These are phyloP conservation scores for Oxyruncus cristatus DNA, from an alignment of 2,113 vertebrate genomes.

Conservation along the genomic window DNA sequence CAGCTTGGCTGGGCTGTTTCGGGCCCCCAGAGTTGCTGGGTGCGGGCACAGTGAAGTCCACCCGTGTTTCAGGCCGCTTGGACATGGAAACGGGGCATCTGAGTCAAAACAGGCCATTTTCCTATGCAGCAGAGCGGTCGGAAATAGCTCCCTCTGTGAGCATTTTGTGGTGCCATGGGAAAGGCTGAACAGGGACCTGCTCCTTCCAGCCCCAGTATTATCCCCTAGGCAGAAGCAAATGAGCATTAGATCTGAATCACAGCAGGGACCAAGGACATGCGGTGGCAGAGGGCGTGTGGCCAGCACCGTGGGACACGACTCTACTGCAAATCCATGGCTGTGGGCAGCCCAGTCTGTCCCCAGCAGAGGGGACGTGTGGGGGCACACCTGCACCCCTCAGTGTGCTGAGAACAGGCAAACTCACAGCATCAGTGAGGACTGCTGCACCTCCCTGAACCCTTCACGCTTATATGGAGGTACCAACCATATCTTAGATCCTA, in stretches of 20 bases:
- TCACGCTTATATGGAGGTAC: rapidly evolving
- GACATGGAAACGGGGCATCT: background rate
- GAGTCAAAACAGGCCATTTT: background rate
- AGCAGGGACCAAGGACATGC: rapidly evolving
- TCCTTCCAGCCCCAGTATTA: background rate
- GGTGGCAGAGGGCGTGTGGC: rapidly evolving
- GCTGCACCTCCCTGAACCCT: background rate
- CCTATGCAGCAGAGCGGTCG: background rate
- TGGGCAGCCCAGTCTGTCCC: background rate
- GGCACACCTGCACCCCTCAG: rapidly evolving
- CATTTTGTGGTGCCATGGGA: background rate
- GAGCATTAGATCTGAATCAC: background rate
- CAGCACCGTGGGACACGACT: background rate
- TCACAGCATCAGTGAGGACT: background rate
- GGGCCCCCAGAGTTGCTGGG: background rate
- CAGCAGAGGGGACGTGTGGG: background rate
- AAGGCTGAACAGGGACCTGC: rapidly evolving
- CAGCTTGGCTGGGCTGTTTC: rapidly evolving
- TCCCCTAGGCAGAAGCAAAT: background rate
- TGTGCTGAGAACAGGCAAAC: background rate
- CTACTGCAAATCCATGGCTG: rapidly evolving
- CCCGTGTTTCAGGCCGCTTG: rapidly evolving
- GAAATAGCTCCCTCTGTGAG: conserved; percentile 29
- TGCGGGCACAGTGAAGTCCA: background rate
- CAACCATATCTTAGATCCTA: no score